A percentile compares a stretch with the other conserved stretches of the same genome.
Conservation (phyloP, 1,140 invertebrate genomes). For the Zophobas atratus region DNA sequence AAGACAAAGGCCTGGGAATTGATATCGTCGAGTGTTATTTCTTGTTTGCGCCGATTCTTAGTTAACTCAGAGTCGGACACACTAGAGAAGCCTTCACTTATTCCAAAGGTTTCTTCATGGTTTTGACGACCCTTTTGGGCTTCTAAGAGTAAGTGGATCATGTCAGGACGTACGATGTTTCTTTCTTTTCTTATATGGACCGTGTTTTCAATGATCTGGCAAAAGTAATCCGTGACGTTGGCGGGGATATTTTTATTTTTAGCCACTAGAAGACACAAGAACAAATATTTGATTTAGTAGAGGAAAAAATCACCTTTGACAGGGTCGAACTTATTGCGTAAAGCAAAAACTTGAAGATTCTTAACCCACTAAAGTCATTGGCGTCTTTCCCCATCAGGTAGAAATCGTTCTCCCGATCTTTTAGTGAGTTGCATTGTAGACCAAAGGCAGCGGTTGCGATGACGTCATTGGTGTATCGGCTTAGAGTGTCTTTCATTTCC, state of each 20-base stretch:
- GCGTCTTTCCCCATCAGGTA: conserved; percentile 63
- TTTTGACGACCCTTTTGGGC: conserved; percentile 51
- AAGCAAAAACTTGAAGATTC: conserved; percentile 42
- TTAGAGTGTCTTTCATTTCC: conserved; percentile 57
- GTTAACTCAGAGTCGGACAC: conserved; percentile 42
- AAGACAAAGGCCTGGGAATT: conserved; percentile 63
- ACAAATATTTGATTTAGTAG: background rate
- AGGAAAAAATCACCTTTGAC: background rate
- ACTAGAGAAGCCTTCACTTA: background rate
- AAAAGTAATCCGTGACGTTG: background rate
- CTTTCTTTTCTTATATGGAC: conserved; percentile 56
- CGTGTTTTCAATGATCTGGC: conserved; percentile 8
- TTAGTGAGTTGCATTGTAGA: conserved; percentile 65
- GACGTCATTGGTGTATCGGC: conserved; percentile 65
- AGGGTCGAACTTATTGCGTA: conserved; percentile 13
- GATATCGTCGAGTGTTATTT: conserved; percentile 65
- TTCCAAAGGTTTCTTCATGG: background rate
- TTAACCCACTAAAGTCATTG: conserved; percentile 55
- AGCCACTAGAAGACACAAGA: background rate
- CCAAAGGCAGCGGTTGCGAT: conserved; percentile 68
- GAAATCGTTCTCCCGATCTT: conserved; percentile 66
- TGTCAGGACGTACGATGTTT: conserved; percentile 59
- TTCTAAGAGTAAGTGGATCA: conserved; percentile 66
- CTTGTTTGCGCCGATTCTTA: conserved; percentile 18
- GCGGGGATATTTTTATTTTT: background rate